Percentiles rank a stretch among this genome's conserved stretches.
phyloP scores from a whole-genome alignment of 2,888 invertebrate genomes.

The Neoscelio sp. region DNA sequence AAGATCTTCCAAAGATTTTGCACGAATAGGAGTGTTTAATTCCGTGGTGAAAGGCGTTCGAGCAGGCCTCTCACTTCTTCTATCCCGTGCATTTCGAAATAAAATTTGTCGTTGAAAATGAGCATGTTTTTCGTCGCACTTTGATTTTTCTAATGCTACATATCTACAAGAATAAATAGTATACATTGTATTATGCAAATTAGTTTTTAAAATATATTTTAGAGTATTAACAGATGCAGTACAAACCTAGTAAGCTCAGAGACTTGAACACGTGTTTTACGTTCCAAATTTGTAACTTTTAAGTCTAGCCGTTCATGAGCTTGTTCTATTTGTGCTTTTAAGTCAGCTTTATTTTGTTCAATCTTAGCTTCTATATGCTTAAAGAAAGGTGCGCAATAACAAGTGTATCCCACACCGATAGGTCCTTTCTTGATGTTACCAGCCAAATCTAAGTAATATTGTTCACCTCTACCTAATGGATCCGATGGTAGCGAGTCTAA shows the following conservation, averaged over 20 bases:
- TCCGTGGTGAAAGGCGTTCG: constrained; percentile 84
- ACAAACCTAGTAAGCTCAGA: constrained; percentile 88
- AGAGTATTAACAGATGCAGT: too few relatives aligned
- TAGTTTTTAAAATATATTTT: background rate
- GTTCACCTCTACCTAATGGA: constrained; percentile 94
- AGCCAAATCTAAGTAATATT: constrained; percentile 96
- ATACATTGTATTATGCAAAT: too few relatives aligned
- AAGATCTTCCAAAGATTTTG: constrained; percentile 88
- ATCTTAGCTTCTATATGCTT: constrained; percentile 93
- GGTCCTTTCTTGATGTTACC: constrained; percentile 98
- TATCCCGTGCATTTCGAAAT: constrained; percentile 86
- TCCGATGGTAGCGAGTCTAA: constrained; percentile 94
- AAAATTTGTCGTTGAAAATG: constrained; percentile 86
- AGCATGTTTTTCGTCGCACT: constrained; percentile 86
- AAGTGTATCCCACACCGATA: constrained; percentile 96
- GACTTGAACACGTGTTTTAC: constrained; percentile 89
- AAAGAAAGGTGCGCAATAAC: constrained; percentile 96
- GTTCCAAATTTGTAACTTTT: constrained; percentile 91
- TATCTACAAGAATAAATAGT: constrained; percentile 81
- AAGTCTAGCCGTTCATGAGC: constrained; percentile 92
- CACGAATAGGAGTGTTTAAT: constrained; percentile 86
- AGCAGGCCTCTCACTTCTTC: constrained; percentile 85
- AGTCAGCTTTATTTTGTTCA: constrained; percentile 91
- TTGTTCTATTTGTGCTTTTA: constrained; percentile 90
- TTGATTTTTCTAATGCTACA: constrained; percentile 86